A percentile compares a stretch with the other conserved stretches of the same genome.
These are phyloP conservation scores for Onthophagus taurus DNA, from an alignment of 1,140 invertebrate species.

Conservation along the genomic window DNA sequence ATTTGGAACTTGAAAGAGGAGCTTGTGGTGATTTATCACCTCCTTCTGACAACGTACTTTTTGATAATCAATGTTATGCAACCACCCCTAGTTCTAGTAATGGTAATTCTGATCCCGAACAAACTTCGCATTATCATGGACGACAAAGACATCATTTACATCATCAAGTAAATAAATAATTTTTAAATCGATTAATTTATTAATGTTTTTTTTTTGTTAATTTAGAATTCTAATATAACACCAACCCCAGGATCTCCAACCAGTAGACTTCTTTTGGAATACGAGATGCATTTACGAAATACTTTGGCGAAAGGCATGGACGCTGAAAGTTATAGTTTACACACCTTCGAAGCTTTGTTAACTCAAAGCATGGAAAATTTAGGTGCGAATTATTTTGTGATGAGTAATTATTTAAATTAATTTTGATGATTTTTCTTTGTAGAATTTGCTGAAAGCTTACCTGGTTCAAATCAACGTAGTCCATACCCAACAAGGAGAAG, in stretches of 20 bases:
- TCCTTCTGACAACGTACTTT: constrained; percentile 83
- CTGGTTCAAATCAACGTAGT: constrained; percentile 69
- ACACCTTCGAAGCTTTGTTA: constrained; percentile 85
- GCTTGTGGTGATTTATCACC: constrained; percentile 66
- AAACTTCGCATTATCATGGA: constrained; percentile 48
- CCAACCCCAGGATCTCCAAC: constrained; percentile 80
- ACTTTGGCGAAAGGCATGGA: constrained; percentile 91
- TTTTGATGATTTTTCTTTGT: constrained; percentile 24
- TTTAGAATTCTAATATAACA: constrained; percentile 38
- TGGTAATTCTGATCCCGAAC: constrained; percentile 79
- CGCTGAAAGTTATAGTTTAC: constrained; percentile 86
- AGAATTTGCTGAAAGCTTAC: constrained; percentile 80
- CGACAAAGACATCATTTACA: constrained; percentile 40
- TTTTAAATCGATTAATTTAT: not conserved
- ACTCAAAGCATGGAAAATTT: constrained; percentile 93
- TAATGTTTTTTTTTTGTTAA: constrained; percentile 9
- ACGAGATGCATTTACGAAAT: constrained; percentile 91
- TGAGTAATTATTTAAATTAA: constrained; percentile 5
- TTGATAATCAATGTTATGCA: constrained; percentile 89
- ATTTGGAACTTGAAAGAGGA: constrained; percentile 70
- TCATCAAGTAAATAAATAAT: constrained; percentile 38
- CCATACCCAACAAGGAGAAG: constrained; percentile 70
- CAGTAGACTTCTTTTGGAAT: constrained; percentile 77
- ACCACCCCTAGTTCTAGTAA: constrained; percentile 86
- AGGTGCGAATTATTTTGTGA: constrained; percentile 48